Evolutionary conservation across 2,888 invertebrate genomes (phyloP).

Genomic region (Synergus japonicus): DNA sequence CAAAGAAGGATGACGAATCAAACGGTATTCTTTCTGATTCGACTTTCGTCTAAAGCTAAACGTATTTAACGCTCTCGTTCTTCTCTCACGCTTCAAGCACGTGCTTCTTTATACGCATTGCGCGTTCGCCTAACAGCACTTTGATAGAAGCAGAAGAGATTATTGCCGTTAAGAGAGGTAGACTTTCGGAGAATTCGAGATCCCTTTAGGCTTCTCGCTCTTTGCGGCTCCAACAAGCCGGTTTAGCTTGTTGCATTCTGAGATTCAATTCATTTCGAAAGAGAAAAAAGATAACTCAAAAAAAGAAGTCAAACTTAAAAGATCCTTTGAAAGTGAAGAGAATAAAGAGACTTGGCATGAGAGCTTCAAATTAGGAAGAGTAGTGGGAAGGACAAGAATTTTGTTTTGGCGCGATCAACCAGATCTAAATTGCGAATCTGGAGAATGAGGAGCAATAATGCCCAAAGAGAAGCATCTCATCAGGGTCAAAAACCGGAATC

Average conservation of each 20-base stretch:
- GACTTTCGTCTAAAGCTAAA: neutral
- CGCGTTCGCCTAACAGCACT: constrained; percentile 14
- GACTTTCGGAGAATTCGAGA: constrained; percentile 24
- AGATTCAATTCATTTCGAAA: neutral
- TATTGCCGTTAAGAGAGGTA: constrained; percentile 39
- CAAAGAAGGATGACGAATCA: neutral
- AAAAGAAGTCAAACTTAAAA: neutral
- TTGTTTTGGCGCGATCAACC: neutral
- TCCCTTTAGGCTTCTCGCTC: neutral
- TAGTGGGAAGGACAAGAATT: neutral
- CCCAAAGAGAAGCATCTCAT: constrained; percentile 38
- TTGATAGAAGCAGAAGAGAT: constrained; percentile 28
- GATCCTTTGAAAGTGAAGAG: neutral
- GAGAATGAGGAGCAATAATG: neutral
- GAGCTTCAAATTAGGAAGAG: neutral
- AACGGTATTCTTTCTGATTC: neutral
- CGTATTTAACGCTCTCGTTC: constrained; percentile 3
- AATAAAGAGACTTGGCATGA: neutral
- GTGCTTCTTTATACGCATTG: constrained; percentile 28
- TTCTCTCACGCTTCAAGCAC: constrained; percentile 7
- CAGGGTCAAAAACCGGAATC: constrained; percentile 54
- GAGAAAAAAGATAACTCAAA: neutral
- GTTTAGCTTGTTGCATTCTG: neutral
- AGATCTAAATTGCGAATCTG: neutral
- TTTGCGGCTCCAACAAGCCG: neutral